Base-by-base conservation (phyloP, 2,797 vertebrate species). In the Cynodonichthys magdalenae region DNA sequence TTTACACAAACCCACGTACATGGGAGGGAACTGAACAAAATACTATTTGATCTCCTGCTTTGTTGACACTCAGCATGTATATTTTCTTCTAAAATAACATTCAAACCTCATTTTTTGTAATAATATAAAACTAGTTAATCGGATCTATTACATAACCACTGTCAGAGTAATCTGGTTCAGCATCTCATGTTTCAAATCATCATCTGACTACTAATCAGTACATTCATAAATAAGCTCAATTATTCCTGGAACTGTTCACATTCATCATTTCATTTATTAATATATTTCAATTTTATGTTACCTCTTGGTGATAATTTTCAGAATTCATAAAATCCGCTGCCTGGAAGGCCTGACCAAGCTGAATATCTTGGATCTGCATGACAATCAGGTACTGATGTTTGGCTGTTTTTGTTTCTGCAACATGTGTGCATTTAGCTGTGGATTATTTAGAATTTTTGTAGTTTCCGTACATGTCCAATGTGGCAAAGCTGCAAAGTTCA, bases 281-380 rank as follows among this genome's bases (percentile, higher is more conserved):
- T 17, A 5, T 17, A 17, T 44, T 44, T 44, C 42, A 44, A 17
- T 6, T 11, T 20, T 14, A 4, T 48, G 46, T 20, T 4, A 34
- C 18, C 29, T 75, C 11, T 59, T 54, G 4, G 15, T 55, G 6
- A 31, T 73, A 12, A 53, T 54, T 74, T 59, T 20, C 88, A 99
- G 97, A 90, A 96, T 99, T 79, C 92, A 91, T 80, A 95, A 92
- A 77, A 96, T 99, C 60, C 87, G 92, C 75, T 93, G 93, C 81
- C 79, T 98, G 83, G 95, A 95, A 53, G 91, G 79, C 57, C 87
- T 98, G 65, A 92, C 86, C 80, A 94, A 90, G 75, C 95, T 99
- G 24, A 95, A 96, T 77, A 92, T 98, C 53, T 89, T 99, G 91
- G 97, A 99, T 82, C 92, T 99, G 52, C 97, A 99, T 77, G 94